phyloP scores from a whole-genome alignment of 2,888 invertebrate genomes.

The Dicranocentrus wangi region DNA sequence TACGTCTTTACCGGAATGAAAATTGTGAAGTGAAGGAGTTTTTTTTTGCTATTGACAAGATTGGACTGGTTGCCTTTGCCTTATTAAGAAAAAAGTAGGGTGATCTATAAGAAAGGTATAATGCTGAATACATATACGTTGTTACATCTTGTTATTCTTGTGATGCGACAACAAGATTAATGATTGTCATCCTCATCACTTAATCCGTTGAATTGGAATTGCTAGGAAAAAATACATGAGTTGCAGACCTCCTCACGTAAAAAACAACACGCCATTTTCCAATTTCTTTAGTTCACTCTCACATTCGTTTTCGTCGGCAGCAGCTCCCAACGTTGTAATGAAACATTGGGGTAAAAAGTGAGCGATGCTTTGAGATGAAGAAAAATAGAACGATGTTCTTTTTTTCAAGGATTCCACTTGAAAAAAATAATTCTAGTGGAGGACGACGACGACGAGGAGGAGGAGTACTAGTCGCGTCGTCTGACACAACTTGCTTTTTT shows the following conservation, averaged over 20 bases:
- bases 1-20: conserved; percentile 36
- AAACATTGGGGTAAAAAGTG: conserved; percentile 25
- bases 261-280: conserved; percentile 14
- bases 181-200: conserved; percentile 72
- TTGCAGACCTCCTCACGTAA: background rate
- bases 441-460: no score
- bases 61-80: no score
- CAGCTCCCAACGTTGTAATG: conserved; percentile 30
- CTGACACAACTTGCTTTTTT: no score
- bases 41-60: background rate
- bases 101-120: no score
- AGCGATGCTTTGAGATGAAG: conserved; percentile 43
- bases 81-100: no score
- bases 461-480: no score
- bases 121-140: no score
- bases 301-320: conserved; percentile 16
- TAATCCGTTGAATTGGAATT: conserved; percentile 71
- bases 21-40: conserved; percentile 29
- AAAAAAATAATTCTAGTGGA: background rate
- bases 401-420: background rate
- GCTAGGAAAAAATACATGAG: conserved; percentile 39
- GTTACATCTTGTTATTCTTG: no score
- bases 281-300: conserved; percentile 15
- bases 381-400: background rate
- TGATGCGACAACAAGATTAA: conserved; percentile 71